Percentiles rank a stretch among this genome's conserved stretches.
Conservation (phyloP, 2,797 vertebrate genomes). For the Falco berigora region DNA sequence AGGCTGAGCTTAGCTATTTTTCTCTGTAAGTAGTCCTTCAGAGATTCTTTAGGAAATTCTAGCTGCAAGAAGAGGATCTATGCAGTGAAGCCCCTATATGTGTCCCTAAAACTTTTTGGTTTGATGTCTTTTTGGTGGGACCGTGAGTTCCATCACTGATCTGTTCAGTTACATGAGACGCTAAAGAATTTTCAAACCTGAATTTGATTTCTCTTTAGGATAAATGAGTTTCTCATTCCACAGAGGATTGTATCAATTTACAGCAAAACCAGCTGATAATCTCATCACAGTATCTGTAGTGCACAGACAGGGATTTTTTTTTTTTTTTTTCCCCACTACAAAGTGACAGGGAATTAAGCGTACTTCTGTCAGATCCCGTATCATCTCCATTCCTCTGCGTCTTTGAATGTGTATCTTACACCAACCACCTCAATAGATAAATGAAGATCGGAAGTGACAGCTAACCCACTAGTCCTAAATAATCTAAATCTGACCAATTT, state of each 20-base stretch:
- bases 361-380: not conserved
- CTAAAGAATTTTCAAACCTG: not conserved
- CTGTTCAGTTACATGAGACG: not conserved
- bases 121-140: not conserved
- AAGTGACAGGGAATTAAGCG: not conserved
- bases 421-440: not conserved
- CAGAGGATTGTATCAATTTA: not conserved
- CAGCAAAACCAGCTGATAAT: not conserved
- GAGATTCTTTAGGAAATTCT: not conserved
- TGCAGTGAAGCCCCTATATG: not conserved
- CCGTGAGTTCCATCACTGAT: not conserved
- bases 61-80: not conserved
- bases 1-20: not conserved
- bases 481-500: not conserved
- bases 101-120: not conserved
- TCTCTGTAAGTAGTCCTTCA: not conserved
- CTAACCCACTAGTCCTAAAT: not conserved
- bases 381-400: not conserved
- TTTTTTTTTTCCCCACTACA: not conserved
- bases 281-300: not conserved
- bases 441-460: not conserved
- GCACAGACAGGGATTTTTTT: no score
- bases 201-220: not conserved
- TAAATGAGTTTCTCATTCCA: not conserved
- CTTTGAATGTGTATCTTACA: not conserved